These are phyloP conservation scores for Zosterops pallidus DNA, from an alignment of 2,113 vertebrate species.

Conservation along the genomic window DNA sequence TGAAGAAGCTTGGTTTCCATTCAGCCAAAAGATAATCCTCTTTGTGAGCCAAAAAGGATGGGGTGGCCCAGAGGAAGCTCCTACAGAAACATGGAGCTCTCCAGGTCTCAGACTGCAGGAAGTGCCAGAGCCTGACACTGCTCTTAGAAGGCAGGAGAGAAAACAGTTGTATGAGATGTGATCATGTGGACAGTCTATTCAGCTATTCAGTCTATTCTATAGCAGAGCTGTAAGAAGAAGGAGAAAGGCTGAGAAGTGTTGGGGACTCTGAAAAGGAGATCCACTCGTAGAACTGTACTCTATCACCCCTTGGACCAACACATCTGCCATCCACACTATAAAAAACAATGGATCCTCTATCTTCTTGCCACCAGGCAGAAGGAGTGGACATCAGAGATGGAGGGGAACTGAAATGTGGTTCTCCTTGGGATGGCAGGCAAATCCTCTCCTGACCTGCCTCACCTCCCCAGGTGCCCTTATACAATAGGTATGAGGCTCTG, in stretches of 20 bases:
- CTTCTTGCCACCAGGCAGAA: background rate
- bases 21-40: background rate
- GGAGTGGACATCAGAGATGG: background rate
- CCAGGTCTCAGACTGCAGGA: background rate
- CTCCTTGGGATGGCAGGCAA: background rate
- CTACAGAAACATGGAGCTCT: background rate
- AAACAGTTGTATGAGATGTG: background rate
- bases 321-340: background rate
- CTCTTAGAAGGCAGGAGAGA: background rate
- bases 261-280: background rate
- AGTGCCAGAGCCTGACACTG: background rate
- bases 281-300: rapidly evolving
- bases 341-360: background rate
- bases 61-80: background rate
- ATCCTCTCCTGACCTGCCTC: background rate
- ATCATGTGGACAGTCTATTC: background rate
- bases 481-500: background rate
- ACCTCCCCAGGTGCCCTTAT: background rate
- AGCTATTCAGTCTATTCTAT: background rate
- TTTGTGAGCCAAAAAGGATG: background rate
- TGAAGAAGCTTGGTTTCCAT: background rate
- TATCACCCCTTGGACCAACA: background rate
- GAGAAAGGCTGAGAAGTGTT: background rate
- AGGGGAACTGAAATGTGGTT: background rate
- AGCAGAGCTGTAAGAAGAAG: background rate